Evolutionary conservation across 2,888 invertebrate genomes (phyloP), one percentile per base, ranked within the genome.

Genomic region (Coenonympha glycerion): DNA sequence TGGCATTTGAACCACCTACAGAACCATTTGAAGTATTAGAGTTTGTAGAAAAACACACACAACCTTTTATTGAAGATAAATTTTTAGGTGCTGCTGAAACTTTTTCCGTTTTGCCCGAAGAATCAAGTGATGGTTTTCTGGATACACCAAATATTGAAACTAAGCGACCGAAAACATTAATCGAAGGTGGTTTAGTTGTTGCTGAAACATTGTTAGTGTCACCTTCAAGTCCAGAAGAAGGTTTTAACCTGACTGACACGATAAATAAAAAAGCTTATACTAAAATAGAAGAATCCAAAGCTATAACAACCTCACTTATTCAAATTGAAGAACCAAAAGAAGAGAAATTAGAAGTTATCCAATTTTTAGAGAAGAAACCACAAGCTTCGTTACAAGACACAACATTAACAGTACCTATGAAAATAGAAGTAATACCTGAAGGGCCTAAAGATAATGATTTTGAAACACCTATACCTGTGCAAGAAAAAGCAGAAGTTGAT

Each of bases 291-390:
- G 44, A 48, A 45, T 39, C 39, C 0, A 39, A 34, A 30, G 19
- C 47, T 15, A 22, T 42, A 8, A 44, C 36, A 26, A 47, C 47
- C 3, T 39, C 16, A 9, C n/a, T 44, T 18, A 31, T 48, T 9
- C 36, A 37, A 3, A 19, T 42, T 9, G 42, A 40, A 41, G 53
- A 50, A 18, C 50, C 53, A 33, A 53, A 44, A 37, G 47, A 47
- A 16, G 41, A 30, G 11, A 30, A 41, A 36, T 42, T 53, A 1
- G 37, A 49, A 3, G 18, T 31, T 6, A n/a, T 18, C 21, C 11
- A 5, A 16, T 9, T 33, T 9, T 9, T 21, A 3, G 13, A 19
- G 13, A 40, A 28, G 3, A 39, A 50, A 21, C 24, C 50, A 16
- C 45, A 46, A 21, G 16, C 22, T 11, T 22, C 41, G 15, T 19